Percentiles rank a stretch among this genome's conserved stretches.
These are phyloP conservation scores for Zeugodacus cucurbitae DNA, from an alignment of 1,140 invertebrate genomes.

Conservation along the genomic window DNA sequence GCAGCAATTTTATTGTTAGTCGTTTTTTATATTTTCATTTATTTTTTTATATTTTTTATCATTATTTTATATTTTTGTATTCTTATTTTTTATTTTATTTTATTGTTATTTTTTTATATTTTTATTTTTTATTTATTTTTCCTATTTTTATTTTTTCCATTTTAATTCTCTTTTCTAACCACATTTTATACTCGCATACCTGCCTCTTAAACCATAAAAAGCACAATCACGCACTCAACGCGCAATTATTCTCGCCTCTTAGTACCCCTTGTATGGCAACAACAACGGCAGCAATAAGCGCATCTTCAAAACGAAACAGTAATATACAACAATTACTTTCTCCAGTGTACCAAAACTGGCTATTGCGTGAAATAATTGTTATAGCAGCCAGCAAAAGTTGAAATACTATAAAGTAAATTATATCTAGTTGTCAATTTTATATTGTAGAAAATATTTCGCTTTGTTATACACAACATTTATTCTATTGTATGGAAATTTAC, in stretches of 20 bases:
- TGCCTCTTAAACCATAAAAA: background rate
- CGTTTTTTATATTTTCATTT: too few species aligned
- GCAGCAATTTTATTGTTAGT: too few species aligned
- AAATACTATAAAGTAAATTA: background rate
- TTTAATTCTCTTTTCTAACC: too few species aligned
- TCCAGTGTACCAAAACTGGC: background rate
- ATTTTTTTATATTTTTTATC: too few species aligned
- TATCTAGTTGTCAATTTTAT: background rate
- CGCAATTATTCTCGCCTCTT: background rate
- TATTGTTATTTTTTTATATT: background rate
- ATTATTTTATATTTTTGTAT: too few species aligned
- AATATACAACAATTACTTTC: constrained; percentile 1
- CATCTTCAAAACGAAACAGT: background rate
- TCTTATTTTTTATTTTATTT: background rate
- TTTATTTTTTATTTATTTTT: background rate
- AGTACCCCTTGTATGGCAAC: background rate
- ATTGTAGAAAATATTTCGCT: background rate
- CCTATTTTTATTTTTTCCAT: background rate
- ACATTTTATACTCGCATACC: background rate
- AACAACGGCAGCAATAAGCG: background rate
- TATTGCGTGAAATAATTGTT: constrained; percentile 7
- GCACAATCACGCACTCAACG: background rate
- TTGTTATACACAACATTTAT: background rate
- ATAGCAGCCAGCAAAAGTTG: background rate
- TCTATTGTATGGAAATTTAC: background rate